Base-by-base conservation (phyloP, 1,140 invertebrate genomes). In the Bombus impatiens region DNA sequence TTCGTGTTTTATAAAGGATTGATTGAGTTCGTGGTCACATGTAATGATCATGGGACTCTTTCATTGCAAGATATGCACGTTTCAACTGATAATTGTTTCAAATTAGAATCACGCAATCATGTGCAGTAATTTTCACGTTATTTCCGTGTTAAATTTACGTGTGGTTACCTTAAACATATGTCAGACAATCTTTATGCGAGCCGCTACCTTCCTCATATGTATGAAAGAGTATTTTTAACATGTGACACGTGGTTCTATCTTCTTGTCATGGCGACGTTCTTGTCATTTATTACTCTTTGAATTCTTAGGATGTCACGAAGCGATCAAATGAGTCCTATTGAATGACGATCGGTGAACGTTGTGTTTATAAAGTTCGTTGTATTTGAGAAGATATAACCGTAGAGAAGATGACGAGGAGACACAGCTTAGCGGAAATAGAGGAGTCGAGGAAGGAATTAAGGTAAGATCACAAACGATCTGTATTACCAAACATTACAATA, bases 391-490 rank as follows among this genome's bases (percentile, higher is more conserved):
- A 35, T 1, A n/a, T n/a, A 22, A n/a, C 8, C 25, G 10, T 22
- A 13, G 15, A 8, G 28, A 78, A 68, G 10, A 90, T 89, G 85
- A 62, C 44, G 15, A 71, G 82, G 15, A 89, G 75, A 25, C 65
- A 28, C 28, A 74, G 67, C 5, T 42, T 87, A n/a, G 40, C 44
- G 18, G 86, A 44, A 25, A 76, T 76, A 10, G 70, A 84, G 28
- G 88, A 82, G 2, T 8, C 59, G n/a, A 74, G 59, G 15, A 82
- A 84, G 10, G 12, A 75, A 59, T 37, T 42, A n/a, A 83, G 88
- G 85, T 90, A 78, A 18, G 68, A 25, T 18, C 1, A 65, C 1
- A 9, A 9, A 59, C 6, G 13, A 59, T 9, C 28, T 62, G 22
- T 62, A 62, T n/a, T 62, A 13, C 10, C 28, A 13, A 62, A 62